A percentile compares a stretch with the other conserved stretches of the same genome.
Evolutionary conservation across 2,797 vertebrate genomes (phyloP).

Genomic region (Psittacula derbiana): DNA sequence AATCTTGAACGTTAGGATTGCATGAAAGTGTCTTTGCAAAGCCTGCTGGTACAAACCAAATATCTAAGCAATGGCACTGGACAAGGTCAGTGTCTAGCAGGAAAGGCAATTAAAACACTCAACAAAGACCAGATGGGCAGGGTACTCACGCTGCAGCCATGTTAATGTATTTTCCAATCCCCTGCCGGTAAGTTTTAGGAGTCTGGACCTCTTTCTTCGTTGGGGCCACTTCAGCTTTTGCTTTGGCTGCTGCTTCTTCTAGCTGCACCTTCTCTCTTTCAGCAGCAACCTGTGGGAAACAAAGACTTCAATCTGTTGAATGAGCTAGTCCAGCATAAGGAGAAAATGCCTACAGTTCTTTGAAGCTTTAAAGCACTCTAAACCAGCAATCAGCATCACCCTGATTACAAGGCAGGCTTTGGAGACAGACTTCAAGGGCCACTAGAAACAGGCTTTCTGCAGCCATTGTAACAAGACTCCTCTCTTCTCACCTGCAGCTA

Average conservation of each 20-base stretch:
- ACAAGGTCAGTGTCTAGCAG: not conserved
- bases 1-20: not conserved
- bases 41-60: not conserved
- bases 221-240: constrained; percentile 65
- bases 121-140: not conserved
- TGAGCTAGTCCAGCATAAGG: not conserved
- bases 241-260: constrained; percentile 80
- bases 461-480: not conserved
- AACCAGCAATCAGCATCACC: not conserved
- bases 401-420: not conserved
- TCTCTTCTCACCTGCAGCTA: not conserved
- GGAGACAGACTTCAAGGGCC: not conserved
- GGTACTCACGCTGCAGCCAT: constrained; percentile 83
- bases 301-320: not conserved
- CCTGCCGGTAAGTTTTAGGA: constrained; percentile 87
- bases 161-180: constrained; percentile 96
- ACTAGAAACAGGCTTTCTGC: not conserved
- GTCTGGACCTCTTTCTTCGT: constrained; percentile 77
- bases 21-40: not conserved
- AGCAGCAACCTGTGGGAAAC: constrained; percentile 82
- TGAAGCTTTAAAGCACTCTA: not conserved
- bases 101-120: not conserved
- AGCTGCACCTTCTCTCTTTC: constrained; percentile 84
- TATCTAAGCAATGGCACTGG: not conserved
- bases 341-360: not conserved